Percentiles rank a stretch among this genome's conserved stretches.
These are phyloP conservation scores for Cancer borealis DNA, from an alignment of 2,888 invertebrate species.

Conservation along the genomic window DNA sequence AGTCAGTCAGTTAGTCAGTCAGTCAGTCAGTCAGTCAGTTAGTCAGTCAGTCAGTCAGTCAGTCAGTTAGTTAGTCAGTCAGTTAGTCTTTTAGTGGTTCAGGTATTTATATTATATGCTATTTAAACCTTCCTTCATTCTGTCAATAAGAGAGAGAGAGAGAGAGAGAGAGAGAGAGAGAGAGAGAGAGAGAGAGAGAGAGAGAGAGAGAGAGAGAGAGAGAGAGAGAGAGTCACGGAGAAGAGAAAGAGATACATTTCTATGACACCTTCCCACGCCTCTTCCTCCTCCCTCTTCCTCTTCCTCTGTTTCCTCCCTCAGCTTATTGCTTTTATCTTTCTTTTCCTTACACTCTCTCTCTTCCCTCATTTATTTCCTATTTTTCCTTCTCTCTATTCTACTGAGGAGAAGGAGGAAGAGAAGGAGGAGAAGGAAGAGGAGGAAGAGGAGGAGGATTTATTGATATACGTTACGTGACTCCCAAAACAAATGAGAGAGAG, in stretches of 20 bases:
- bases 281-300: background rate
- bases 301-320: background rate
- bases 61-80: background rate
- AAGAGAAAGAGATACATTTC: no score
- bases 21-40: background rate
- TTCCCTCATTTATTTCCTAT: background rate
- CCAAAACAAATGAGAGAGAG: no score
- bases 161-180: no score
- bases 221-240: no score
- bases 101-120: background rate
- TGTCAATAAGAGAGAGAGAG: background rate
- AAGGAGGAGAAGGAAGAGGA: background rate
- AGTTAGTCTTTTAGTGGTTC: background rate
- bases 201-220: no score
- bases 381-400: background rate
- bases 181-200: no score
- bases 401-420: background rate
- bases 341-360: background rate
- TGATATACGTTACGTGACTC: no score
- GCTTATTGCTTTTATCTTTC: no score
- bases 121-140: background rate
- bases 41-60: background rate
- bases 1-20: background rate
- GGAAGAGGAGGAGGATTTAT: background rate
- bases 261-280: background rate